These are phyloP conservation scores for Pogonocichla stellata DNA, from an alignment of 2,113 vertebrate genomes.

Conservation along the genomic window DNA sequence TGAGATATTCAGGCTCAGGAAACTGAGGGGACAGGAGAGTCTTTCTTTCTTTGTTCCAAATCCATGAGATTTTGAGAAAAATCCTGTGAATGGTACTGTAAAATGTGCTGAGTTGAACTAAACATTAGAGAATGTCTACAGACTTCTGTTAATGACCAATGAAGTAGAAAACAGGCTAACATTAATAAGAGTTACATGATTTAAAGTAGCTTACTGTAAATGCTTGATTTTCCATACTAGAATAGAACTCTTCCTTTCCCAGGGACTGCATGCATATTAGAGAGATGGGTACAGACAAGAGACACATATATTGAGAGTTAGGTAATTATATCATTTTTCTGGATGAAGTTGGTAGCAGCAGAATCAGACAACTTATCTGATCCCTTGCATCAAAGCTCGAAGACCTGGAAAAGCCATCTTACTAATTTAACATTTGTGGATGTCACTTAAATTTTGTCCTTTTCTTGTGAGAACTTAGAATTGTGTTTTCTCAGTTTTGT, in stretches of 20 bases:
- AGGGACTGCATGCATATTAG: not conserved
- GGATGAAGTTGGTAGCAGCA: not conserved
- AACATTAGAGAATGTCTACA: not conserved
- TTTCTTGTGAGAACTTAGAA: not conserved
- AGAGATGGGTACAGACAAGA: not conserved
- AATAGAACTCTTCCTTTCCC: not conserved
- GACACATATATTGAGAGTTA: not conserved
- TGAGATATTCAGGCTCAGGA: not conserved
- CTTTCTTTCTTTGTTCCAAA: not conserved
- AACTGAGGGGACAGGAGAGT: not conserved
- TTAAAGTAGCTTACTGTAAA: not conserved
- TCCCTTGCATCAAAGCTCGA: not conserved
- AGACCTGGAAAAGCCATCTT: not conserved
- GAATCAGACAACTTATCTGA: not conserved
- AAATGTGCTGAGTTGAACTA: not conserved
- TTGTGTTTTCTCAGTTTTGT: not conserved
- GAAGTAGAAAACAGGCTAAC: not conserved
- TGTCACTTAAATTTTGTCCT: not conserved
- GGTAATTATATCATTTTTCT: not conserved
- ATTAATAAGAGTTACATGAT: not conserved
- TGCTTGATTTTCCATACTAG: not conserved
- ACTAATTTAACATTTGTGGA: not conserved
- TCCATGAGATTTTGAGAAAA: not conserved
- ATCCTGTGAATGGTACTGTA: not conserved
- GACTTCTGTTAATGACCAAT: not conserved